Evolutionary conservation across 1,140 invertebrate genomes (phyloP).

Genomic region (Anadara kagoshimensis): DNA sequence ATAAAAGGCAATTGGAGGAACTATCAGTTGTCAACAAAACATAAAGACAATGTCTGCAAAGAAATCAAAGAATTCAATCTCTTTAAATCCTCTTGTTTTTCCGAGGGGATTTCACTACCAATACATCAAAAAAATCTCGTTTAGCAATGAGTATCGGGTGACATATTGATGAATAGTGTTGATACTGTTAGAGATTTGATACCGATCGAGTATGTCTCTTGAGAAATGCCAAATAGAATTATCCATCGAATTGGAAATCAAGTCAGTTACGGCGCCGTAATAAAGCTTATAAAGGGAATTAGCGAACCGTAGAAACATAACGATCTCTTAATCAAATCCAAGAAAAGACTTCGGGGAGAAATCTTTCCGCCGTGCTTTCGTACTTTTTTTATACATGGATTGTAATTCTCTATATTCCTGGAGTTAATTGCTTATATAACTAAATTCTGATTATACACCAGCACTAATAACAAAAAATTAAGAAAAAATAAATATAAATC

Average conservation of each 20-base stretch:
- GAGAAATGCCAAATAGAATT: conserved; percentile 29
- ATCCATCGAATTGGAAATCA: conserved; percentile 36
- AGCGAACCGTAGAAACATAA: conserved; percentile 16
- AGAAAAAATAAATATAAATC: no score
- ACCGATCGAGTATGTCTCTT: conserved; percentile 17
- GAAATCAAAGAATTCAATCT: no score
- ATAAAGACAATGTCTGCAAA: no score
- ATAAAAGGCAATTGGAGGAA: no score
- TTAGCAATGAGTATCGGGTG: conserved; percentile 20
- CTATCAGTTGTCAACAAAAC: no score
- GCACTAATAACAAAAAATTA: no score
- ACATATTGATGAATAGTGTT: conserved; percentile 31
- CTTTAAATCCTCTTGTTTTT: no score
- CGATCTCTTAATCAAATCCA: conserved; percentile 31
- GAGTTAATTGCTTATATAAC: no score
- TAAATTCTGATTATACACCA: no score
- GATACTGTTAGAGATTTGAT: conserved; percentile 29
- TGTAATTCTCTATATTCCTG: no score
- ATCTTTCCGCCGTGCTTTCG: no score
- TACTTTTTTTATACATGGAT: no score
- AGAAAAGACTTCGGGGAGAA: conserved; percentile 9
- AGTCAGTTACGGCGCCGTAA: conserved; percentile 32
- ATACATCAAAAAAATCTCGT: conserved; percentile 28
- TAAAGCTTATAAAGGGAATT: conserved; percentile 33
- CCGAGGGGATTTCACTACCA: conserved; percentile 7